Base-by-base conservation (phyloP, 2,888 invertebrate species). In the Stratiomys singularior region DNA sequence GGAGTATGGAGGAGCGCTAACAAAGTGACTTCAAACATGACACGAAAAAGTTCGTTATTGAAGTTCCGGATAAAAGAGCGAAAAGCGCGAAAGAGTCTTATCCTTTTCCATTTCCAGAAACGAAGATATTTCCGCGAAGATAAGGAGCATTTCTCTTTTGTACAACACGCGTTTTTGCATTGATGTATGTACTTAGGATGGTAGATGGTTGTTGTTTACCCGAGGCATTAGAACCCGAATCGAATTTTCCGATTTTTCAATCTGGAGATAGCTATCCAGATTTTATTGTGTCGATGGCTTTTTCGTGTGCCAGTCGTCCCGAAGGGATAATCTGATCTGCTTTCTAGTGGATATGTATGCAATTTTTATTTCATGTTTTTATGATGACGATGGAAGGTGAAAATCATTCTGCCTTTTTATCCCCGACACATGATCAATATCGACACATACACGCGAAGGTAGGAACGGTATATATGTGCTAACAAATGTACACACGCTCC, bases 341-440 rank as follows among this genome's bases (percentile, higher is more conserved):
- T 72, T 72, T 72, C 30, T 21, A 18, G 21, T 56, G 56, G 52
- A 56, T 71, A 5, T 56, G 56, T 30, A 58, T 58, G 72, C 23
- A 72, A 58, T 72, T 72, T 72, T 72, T 72, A 72, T 72, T 72
- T 72, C 72, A 72, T 72, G 56, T 58, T 72, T 72, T 72, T 56
- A 56, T 72, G 72, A 72, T 21, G 58, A 37, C 72, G 28, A 56
- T 30, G 28, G 72, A 56, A 67, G 27, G 67, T 44, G 67, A 44
- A 67, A 44, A 67, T 37, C 3, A 67, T 67, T 27, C 67, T 72
- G 13, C n/a, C 37, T 56, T 58, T 11, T 30, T 13, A 21, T 30
- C 21, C 30, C 37, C 56, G 23, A 21, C 72, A 72, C 37, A 37
- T 37, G 9, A 37, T 5, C 37, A 5, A 37, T 37, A 37, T 3